Evolutionary conservation across 2,888 invertebrate species (phyloP).

Genomic region (Drosophila testacea): DNA sequence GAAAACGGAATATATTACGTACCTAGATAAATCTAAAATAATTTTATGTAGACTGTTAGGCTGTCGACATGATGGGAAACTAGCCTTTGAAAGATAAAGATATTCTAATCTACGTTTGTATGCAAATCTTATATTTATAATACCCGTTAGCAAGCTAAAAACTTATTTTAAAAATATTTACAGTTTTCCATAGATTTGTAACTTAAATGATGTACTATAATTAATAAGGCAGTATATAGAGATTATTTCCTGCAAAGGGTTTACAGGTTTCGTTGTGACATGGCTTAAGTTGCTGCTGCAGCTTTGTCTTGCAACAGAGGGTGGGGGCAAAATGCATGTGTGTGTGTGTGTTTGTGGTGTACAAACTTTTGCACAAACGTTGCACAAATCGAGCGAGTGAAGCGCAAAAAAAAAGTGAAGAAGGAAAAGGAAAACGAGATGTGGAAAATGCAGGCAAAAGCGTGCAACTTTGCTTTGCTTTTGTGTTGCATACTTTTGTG

Average conservation of each 20-base stretch:
- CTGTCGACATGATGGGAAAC: too few relatives aligned
- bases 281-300: slow-evolving; percentile 16
- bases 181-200: too few relatives aligned
- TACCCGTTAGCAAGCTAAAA: too few relatives aligned
- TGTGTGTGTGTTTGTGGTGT: slow-evolving; percentile 42
- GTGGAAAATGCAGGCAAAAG: slow-evolving; percentile 35
- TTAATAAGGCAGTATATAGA: not conserved
- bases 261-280: slow-evolving; percentile 45
- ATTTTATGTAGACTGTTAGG: too few relatives aligned
- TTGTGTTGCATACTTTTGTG: slow-evolving; percentile 65
- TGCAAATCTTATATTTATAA: too few relatives aligned
- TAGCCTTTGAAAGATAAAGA: too few relatives aligned
- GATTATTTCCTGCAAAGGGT: slow-evolving; percentile 19
- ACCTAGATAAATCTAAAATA: too few relatives aligned
- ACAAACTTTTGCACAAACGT: slow-evolving; percentile 57
- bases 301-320: slow-evolving; percentile 28
- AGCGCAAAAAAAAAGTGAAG: slow-evolving; percentile 25
- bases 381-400: slow-evolving; percentile 57
- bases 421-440: slow-evolving; percentile 25
- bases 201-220: too few relatives aligned
- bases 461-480: slow-evolving; percentile 62
- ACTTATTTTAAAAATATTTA: too few relatives aligned
- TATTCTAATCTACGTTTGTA: too few relatives aligned
- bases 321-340: not conserved
- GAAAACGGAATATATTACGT: too few relatives aligned